Conservation (phyloP, 1,140 invertebrate genomes). For the Papilio aristodemus region DNA sequence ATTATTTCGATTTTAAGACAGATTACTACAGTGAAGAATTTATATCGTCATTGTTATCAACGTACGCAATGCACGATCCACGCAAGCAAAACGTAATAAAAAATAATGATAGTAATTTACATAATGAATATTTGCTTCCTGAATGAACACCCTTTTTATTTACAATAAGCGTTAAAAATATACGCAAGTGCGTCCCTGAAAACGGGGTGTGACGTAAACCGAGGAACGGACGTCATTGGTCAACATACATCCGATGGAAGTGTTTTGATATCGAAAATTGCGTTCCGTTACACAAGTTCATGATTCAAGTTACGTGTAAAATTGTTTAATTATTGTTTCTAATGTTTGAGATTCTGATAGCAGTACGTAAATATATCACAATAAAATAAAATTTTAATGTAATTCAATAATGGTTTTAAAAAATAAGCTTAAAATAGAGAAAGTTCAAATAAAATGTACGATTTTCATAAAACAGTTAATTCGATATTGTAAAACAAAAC, state of each 20-base stretch:
- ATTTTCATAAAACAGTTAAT: background rate
- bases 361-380: background rate
- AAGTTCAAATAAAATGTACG: background rate
- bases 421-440: background rate
- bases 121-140: slow-evolving; percentile 52
- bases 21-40: background rate
- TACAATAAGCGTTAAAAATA: slow-evolving; percentile 61
- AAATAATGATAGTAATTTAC: slow-evolving; percentile 42
- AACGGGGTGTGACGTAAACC: slow-evolving; percentile 74
- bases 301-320: background rate
- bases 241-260: slow-evolving; percentile 48
- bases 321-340: background rate
- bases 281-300: slow-evolving; percentile 56
- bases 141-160: slow-evolving; percentile 50
- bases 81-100: slow-evolving; percentile 34
- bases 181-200: slow-evolving; percentile 74
- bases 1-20: background rate
- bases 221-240: slow-evolving; percentile 64
- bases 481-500: slow-evolving; percentile 48
- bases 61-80: slow-evolving; percentile 12
- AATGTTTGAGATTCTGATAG: background rate
- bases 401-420: background rate
- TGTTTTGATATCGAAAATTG: slow-evolving; percentile 46
- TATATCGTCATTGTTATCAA: slow-evolving; percentile 5
- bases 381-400: background rate